A percentile compares a stretch with the other conserved stretches of the same genome.
These are phyloP conservation scores for Margarornis squamiger DNA, from an alignment of 2,797 vertebrate species.

Conservation along the genomic window DNA sequence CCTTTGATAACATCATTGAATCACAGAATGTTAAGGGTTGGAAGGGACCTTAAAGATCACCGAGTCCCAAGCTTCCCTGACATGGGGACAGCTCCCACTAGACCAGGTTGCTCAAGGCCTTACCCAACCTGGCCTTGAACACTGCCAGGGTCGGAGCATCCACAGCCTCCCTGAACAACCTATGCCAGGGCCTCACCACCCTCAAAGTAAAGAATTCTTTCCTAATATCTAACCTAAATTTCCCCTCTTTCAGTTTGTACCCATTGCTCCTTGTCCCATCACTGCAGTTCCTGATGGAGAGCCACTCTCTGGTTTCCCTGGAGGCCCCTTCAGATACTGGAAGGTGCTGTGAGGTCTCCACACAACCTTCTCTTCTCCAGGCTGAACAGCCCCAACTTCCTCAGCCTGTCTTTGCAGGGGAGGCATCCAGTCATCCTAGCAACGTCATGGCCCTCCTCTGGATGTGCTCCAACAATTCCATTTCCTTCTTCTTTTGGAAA, in stretches of 20 bases:
- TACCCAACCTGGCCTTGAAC: background rate
- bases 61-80: background rate
- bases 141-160: background rate
- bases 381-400: background rate
- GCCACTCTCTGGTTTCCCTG: background rate
- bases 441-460: background rate
- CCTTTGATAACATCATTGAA: background rate
- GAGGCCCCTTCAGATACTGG: fast-evolving
- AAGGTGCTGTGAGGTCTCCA: background rate
- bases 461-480: background rate
- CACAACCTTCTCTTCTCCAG: background rate
- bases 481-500: background rate
- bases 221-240: background rate
- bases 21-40: background rate
- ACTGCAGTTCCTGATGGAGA: background rate
- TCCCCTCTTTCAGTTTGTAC: background rate
- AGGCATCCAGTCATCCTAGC: background rate
- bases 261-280: background rate
- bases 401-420: background rate
- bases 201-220: background rate
- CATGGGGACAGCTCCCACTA: background rate
- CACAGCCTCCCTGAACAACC: background rate
- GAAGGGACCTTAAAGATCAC: background rate
- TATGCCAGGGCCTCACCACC: background rate
- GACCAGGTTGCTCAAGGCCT: background rate